These are phyloP conservation scores for Pristionchus maxplancki DNA, from an alignment of 2,888 invertebrate species.

Conservation along the genomic window DNA sequence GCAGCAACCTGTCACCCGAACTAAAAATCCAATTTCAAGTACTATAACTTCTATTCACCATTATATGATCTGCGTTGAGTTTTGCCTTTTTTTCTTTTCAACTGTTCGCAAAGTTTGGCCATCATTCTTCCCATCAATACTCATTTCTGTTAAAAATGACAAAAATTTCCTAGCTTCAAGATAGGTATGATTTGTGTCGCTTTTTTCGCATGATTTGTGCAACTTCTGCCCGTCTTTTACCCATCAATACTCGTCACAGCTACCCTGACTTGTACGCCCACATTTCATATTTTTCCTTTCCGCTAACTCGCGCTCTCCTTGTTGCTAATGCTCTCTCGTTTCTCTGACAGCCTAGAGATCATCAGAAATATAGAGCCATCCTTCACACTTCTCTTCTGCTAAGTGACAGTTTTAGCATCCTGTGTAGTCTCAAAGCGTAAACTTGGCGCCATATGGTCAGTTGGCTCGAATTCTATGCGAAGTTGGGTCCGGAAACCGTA, in stretches of 20 bases:
- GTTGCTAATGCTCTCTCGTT: not conserved
- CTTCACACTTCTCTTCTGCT: not conserved
- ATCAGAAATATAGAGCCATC: not conserved
- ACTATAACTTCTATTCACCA: not conserved
- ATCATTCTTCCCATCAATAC: too few relatives aligned
- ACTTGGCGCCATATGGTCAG: not conserved
- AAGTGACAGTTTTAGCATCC: slow-evolving; percentile 28
- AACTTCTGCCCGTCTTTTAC: not conserved
- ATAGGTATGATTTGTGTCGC: too few relatives aligned
- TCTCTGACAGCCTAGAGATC: not conserved
- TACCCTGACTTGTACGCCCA: not conserved
- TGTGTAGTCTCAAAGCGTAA: not conserved
- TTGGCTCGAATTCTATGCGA: not conserved
- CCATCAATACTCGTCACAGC: slow-evolving; percentile 1
- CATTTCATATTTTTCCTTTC: slow-evolving; percentile 2
- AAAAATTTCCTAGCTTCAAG: too few relatives aligned
- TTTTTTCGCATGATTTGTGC: not conserved
- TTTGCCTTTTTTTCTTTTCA: not conserved
- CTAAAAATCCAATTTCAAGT: not conserved
- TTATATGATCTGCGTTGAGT: not conserved
- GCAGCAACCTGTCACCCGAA: too few relatives aligned
- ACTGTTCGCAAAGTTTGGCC: not conserved
- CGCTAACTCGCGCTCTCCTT: not conserved
- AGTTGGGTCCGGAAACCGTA: not conserved
- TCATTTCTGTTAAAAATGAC: too few relatives aligned